Conservation (phyloP, 2,113 vertebrate species). For the Nanorana parkeri region DNA sequence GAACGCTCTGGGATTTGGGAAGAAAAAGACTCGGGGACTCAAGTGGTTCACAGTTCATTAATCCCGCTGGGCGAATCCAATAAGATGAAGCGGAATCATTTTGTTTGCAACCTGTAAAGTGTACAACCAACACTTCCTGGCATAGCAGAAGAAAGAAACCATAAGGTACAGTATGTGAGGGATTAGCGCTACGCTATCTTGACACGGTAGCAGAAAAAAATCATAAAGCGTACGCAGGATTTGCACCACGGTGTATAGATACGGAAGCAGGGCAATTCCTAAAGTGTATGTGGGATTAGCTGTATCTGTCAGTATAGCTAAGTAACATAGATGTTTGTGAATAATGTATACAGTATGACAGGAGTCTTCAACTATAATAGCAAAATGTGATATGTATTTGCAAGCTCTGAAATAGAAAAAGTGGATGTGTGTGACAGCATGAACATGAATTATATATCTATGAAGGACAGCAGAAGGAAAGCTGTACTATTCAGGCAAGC, state of each 20-base stretch:
- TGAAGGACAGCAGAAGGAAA: conserved; percentile 4
- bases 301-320: conserved; percentile 30
- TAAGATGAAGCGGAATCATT: too few relatives aligned
- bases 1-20: too few relatives aligned
- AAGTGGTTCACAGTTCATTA: too few relatives aligned
- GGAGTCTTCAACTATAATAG: conserved; percentile 18
- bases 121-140: neutral
- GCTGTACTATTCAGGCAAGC: neutral
- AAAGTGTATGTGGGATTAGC: conserved; percentile 21
- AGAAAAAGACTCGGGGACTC: too few relatives aligned
- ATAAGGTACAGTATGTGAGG: neutral
- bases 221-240: too few relatives aligned
- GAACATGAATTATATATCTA: conserved; percentile 43
- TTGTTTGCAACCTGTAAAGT: too few relatives aligned
- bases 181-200: neutral
- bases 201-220: too few relatives aligned
- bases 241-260: neutral
- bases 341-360: conserved; percentile 33
- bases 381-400: conserved; percentile 20
- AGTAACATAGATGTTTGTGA: conserved; percentile 47
- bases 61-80: too few relatives aligned
- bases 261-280: neutral
- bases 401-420: conserved; percentile 6
- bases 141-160: neutral
- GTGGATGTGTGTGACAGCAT: conserved; percentile 10